A percentile compares a stretch with the other conserved stretches of the same genome.
Evolutionary conservation across 2,888 invertebrate species (phyloP).

Genomic region (Ceramica pisi): DNA sequence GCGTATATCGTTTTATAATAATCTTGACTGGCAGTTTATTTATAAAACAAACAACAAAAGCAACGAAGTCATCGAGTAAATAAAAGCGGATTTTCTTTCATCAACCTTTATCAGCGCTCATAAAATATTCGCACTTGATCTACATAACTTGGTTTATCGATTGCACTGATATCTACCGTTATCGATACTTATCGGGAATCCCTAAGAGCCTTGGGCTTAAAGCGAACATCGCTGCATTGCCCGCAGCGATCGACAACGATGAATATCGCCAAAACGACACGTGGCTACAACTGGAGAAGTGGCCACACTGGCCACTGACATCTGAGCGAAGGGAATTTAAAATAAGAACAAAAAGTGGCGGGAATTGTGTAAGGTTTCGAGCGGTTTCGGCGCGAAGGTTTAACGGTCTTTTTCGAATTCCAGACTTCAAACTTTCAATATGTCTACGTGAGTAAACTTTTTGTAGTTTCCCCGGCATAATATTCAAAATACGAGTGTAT

Average conservation of each 20-base stretch:
- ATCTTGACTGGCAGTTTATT: neutral
- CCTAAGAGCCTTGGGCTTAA: conserved; percentile 59
- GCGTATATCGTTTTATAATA: neutral
- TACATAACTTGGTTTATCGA: conserved; percentile 52
- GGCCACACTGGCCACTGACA: conserved; percentile 68
- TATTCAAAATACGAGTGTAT: no score
- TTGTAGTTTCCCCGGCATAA: no score
- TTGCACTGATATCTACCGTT: conserved; percentile 53
- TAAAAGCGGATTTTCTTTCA: conserved; percentile 46
- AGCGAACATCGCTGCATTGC: conserved; percentile 51
- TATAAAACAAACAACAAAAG: neutral
- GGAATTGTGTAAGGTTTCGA: conserved; percentile 70
- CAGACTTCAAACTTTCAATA: conserved; percentile 2
- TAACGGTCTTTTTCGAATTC: conserved; percentile 33
- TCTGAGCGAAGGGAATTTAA: conserved; percentile 63
- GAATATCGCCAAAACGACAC: conserved; percentile 70
- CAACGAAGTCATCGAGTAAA: conserved; percentile 11
- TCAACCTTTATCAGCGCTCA: conserved; percentile 41
- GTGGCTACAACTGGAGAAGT: conserved; percentile 66
- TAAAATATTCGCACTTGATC: conserved; percentile 61
- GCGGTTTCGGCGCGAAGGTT: conserved; percentile 63
- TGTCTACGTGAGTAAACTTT: neutral
- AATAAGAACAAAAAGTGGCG: conserved; percentile 66
- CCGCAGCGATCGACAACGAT: conserved; percentile 58
- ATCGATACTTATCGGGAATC: conserved; percentile 63